Percentiles rank a stretch among this genome's conserved stretches.
These are phyloP conservation scores for Aspidiotus destructor DNA, from an alignment of 2,888 invertebrate species.

Conservation along the genomic window DNA sequence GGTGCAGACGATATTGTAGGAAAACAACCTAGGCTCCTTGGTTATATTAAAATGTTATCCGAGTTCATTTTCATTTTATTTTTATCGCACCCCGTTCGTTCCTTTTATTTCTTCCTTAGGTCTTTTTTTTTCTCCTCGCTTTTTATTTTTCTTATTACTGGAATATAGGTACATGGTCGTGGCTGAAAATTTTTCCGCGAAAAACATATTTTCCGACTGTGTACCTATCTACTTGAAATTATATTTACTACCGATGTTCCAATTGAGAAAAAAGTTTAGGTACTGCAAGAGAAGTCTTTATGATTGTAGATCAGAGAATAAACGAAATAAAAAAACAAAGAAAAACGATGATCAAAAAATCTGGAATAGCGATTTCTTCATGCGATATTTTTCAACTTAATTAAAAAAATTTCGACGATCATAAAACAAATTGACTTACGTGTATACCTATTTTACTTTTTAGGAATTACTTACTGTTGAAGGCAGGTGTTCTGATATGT, in stretches of 20 bases:
- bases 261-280: too few relatives aligned
- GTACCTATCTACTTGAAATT: too few relatives aligned
- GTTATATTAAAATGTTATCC: constrained; percentile 14
- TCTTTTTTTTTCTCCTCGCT: not conserved
- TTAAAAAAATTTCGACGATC: not conserved
- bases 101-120: not conserved
- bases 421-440: not conserved
- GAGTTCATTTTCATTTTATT: constrained; percentile 18
- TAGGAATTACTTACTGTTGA: not conserved
- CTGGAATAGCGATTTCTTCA: not conserved
- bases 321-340: not conserved
- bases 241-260: too few relatives aligned
- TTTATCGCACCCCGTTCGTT: constrained; percentile 3
- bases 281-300: too few relatives aligned
- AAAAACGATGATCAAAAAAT: not conserved
- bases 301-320: not conserved
- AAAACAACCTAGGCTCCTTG: constrained; percentile 4
- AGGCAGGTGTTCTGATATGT: constrained; percentile 1
- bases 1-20: constrained; percentile 27
- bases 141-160: too few relatives aligned
- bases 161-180: too few relatives aligned
- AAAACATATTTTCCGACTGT: too few relatives aligned
- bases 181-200: too few relatives aligned
- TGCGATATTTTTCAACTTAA: not conserved
- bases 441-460: not conserved